Evolutionary conservation across 1,140 invertebrate species (phyloP), one percentile per base, ranked within the genome.

Genomic region (Heliconius nattereri): DNA sequence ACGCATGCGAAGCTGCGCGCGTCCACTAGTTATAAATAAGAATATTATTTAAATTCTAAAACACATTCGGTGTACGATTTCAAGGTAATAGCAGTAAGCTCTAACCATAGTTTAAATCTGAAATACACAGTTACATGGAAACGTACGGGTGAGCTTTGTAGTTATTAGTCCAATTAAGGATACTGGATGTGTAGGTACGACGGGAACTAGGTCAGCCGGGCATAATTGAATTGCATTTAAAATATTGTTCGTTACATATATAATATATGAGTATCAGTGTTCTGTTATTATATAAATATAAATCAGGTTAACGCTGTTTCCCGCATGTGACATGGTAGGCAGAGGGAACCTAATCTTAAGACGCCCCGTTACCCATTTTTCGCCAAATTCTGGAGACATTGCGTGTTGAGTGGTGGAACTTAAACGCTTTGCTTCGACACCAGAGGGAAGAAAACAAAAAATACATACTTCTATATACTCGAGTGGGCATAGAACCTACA

Each of bases 191-290:
- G 23, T 66, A 29, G 60, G 60, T 66, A 66, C 60, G 5, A 26
- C 60, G 60, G 60, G 23, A 66, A 66, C 60, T 66, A 66, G 60
- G 60, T 66, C 60, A 66, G 16, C 60, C 60, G 60, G 60, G 60
- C 60, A 66, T 66, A 66, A 66, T 66, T 66, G 60, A 66, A 66
- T 66, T 66, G 60, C 60, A 66, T 66, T 66, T 66, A 66, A 66
- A 66, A 66, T 66, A 66, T 66, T 66, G 9, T 11, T 66, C 60
- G 16, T 16, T 66, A 26, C 13, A 66, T 26, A 16, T 66, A 57
- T 23, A 57, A 57, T 57, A 57, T 23, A 20, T 57, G 54, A 57
- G 2, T n/a, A 57, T 52, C 49, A 52, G 5, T 7, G 16, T 20
- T 52, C 7, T 52, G 7, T 6, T 52, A 52, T 52, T 52, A 52